phyloP scores from a whole-genome alignment of 2,888 invertebrate species.

The Lepidochrysops patricia region DNA sequence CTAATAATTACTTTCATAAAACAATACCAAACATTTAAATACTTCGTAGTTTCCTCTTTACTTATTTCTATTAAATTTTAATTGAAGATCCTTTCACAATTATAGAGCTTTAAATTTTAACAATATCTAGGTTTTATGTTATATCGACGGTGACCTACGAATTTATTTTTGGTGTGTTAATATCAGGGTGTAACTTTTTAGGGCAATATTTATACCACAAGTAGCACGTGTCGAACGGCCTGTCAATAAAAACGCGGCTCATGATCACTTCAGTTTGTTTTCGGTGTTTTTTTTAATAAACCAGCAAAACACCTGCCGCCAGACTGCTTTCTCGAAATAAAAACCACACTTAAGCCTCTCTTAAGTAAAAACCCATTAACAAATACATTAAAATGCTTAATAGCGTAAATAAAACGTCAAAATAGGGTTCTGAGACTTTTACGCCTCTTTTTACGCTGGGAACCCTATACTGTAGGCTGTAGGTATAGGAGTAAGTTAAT shows the following conservation, averaged over 20 bases:
- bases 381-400: slow-evolving; percentile 35
- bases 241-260: slow-evolving; percentile 32
- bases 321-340: slow-evolving; percentile 37
- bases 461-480: not conserved
- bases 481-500: slow-evolving; percentile 25
- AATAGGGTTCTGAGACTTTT: slow-evolving; percentile 9
- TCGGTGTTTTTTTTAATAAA: slow-evolving; percentile 29
- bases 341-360: slow-evolving; percentile 30
- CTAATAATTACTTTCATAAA: too few relatives aligned
- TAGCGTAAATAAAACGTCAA: slow-evolving; percentile 30
- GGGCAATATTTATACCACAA: slow-evolving; percentile 37
- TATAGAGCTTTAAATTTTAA: too few relatives aligned
- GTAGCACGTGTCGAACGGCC: slow-evolving; percentile 52
- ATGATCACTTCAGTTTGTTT: slow-evolving; percentile 35
- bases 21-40: too few relatives aligned
- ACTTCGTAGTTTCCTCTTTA: too few relatives aligned
- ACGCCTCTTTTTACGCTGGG: slow-evolving; percentile 8
- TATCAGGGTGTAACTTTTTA: slow-evolving; percentile 39
- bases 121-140: not conserved
- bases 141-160: not conserved
- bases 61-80: too few relatives aligned
- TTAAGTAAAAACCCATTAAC: slow-evolving; percentile 57
- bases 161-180: slow-evolving; percentile 27
- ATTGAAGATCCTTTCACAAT: too few relatives aligned
- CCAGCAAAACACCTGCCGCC: slow-evolving; percentile 35